These are phyloP conservation scores for Planococcus citri DNA, from an alignment of 1,140 invertebrate species.

Conservation along the genomic window DNA sequence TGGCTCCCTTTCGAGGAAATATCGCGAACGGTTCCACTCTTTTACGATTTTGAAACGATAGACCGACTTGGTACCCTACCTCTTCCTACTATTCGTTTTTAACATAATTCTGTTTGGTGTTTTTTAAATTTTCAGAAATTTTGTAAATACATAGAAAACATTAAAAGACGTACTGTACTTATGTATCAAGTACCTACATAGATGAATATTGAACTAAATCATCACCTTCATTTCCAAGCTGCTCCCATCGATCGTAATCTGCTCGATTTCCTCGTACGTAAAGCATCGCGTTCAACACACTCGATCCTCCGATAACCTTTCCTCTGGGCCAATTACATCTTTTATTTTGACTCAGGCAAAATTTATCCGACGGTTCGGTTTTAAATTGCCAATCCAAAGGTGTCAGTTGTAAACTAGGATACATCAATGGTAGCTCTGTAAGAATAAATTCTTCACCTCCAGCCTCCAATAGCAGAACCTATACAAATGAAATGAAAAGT, in stretches of 20 bases:
- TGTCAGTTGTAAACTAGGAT: slow-evolving; percentile 55
- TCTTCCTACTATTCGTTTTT: too few relatives aligned
- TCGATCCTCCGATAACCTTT: slow-evolving; percentile 59
- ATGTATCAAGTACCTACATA: too few relatives aligned
- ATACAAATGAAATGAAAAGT: not conserved
- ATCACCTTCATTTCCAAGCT: slow-evolving; percentile 48
- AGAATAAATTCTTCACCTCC: slow-evolving; percentile 58
- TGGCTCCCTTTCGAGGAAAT: too few relatives aligned
- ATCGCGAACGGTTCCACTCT: too few relatives aligned
- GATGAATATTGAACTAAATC: too few relatives aligned
- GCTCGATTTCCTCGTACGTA: slow-evolving; percentile 70
- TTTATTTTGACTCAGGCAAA: slow-evolving; percentile 38
- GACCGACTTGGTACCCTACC: too few relatives aligned
- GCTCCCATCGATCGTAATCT: slow-evolving; percentile 75
- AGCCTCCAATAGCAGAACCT: slow-evolving; percentile 66
- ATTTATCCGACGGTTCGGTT: slow-evolving; percentile 45
- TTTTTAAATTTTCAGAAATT: too few relatives aligned
- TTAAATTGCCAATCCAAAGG: slow-evolving; percentile 66
- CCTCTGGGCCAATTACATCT: slow-evolving; percentile 46
- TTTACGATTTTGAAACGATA: too few relatives aligned
- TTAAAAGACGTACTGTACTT: too few relatives aligned
- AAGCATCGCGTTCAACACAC: slow-evolving; percentile 76
- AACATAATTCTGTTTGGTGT: too few relatives aligned
- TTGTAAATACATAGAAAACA: too few relatives aligned
- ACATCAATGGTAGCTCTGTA: slow-evolving; percentile 59